A percentile compares a stretch with the other conserved stretches of the same genome.
Evolutionary conservation across 2,888 invertebrate species (phyloP).

Genomic region (Nemapogon koenigi): DNA sequence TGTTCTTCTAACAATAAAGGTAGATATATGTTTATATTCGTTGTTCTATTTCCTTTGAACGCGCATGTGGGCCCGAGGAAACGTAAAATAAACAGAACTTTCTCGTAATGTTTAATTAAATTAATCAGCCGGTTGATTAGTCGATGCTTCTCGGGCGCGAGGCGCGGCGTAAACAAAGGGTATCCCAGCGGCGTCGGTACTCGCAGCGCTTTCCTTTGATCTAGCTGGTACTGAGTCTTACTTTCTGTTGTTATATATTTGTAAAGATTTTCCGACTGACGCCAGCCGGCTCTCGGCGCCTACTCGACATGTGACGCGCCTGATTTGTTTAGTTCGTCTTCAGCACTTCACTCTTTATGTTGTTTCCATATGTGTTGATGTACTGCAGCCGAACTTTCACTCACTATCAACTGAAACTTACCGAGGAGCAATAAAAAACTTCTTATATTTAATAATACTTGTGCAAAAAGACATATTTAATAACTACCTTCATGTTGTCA

Average conservation of each 20-base stretch:
- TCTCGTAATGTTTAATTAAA: conserved; percentile 66
- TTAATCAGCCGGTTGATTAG: conserved; percentile 64
- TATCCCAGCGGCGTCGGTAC: conserved; percentile 26
- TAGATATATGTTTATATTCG: conserved; percentile 44
- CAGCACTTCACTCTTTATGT: too few species aligned
- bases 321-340: too few species aligned
- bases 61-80: conserved; percentile 62
- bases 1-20: conserved; percentile 33
- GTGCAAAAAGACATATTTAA: too few species aligned
- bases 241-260: conserved; percentile 22
- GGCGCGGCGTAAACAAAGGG: conserved; percentile 48
- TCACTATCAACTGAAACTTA: too few species aligned
- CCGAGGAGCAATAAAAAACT: too few species aligned
- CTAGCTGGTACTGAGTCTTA: conserved; percentile 19
- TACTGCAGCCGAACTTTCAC: too few species aligned
- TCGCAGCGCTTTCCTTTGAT: conserved; percentile 37
- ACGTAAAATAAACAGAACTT: conserved; percentile 62
- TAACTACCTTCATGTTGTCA: too few species aligned
- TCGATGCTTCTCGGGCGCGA: conserved; percentile 51
- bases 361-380: too few species aligned
- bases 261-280: conserved; percentile 27
- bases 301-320: conserved; percentile 5
- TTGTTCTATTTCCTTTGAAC: conserved; percentile 57
- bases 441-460: too few species aligned
- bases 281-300: conserved; percentile 20